Base-by-base conservation (phyloP, 2,113 vertebrate species). In the Melierax canorus region DNA sequence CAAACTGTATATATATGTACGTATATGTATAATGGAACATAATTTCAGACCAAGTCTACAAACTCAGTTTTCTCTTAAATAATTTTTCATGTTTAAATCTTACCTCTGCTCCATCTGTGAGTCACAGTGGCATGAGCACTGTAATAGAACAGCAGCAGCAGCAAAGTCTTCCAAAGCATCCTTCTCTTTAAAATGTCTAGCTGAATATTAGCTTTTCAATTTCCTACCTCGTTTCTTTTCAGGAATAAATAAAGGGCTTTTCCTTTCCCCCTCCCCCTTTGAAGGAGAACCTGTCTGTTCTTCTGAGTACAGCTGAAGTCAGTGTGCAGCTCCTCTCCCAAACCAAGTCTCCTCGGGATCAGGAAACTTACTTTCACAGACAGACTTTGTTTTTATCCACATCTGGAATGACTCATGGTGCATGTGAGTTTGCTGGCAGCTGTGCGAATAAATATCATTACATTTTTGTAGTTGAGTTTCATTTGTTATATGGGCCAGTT, bases 341-440 rank as follows among this genome's bases (percentile, higher is more conserved):
- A 74, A 95, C 91, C 79, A 87, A 97, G 95, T 97, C 98, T 98
- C 98, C 90, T 95, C 84, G 96, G 97, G 97, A 97, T 97, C 95
- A 97, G 97, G 97, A 92, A 97, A 96, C 87, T 94, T 96, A 92
- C 96, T 98, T 98, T 97, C 97, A 98, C 98, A 98, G 98, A 96
- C 95, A 96, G 97, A 90, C 96, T 98, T 97, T 98, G 98, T 98
- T 98, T 98, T 98, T 98, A 98, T 98, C 97, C 98, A 98, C 98
- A 98, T 98, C 98, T 98, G 98, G 98, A 98, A 97, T 98, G 98
- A 98, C 98, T 98, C 98, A 98, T 92, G 38, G 98, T 97, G 98
- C 98, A 98, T 98, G 98, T 98, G 98, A 98, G 97, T 96, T 97
- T 97, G 82, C 97, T 98, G 98, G 98, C 98, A 98, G 97, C 97